Conservation (phyloP, 2,888 invertebrate genomes). For the Nomada ruficornis region DNA sequence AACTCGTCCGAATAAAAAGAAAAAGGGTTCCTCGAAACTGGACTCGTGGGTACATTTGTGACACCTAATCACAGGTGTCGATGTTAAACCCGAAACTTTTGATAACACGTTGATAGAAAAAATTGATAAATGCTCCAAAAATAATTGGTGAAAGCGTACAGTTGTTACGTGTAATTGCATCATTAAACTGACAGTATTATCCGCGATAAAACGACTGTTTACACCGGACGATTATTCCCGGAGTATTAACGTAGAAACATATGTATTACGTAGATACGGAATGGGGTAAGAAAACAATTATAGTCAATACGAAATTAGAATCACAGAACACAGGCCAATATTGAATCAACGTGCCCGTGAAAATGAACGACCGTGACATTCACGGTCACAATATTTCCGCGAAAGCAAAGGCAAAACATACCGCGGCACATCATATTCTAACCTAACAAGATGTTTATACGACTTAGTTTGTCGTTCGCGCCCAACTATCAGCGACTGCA, state of each 20-base stretch:
- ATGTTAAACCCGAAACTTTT: no score
- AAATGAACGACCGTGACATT: conserved; percentile 10
- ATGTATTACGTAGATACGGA: neutral
- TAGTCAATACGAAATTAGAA: neutral
- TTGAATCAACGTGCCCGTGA: neutral
- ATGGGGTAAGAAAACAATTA: neutral
- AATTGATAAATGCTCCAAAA: no score
- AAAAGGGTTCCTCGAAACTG: conserved; percentile 6
- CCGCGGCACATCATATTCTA: conserved; percentile 21
- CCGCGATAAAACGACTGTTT: neutral
- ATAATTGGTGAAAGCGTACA: conserved; percentile 2
- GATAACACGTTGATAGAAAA: no score
- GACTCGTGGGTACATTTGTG: neutral
- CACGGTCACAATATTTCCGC: neutral
- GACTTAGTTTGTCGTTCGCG: conserved; percentile 30
- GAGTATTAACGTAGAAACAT: neutral
- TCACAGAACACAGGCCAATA: neutral
- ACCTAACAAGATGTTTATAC: conserved; percentile 43
- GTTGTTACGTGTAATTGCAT: neutral
- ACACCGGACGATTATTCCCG: neutral
- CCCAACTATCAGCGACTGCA: conserved; percentile 23
- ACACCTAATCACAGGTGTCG: no score
- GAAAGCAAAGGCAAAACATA: neutral
- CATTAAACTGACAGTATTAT: neutral
- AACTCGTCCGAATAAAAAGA: conserved; percentile 21